Evolutionary conservation across 23 tunicate genomes (phyloP).

Genomic region (Ciona savignyi): DNA sequence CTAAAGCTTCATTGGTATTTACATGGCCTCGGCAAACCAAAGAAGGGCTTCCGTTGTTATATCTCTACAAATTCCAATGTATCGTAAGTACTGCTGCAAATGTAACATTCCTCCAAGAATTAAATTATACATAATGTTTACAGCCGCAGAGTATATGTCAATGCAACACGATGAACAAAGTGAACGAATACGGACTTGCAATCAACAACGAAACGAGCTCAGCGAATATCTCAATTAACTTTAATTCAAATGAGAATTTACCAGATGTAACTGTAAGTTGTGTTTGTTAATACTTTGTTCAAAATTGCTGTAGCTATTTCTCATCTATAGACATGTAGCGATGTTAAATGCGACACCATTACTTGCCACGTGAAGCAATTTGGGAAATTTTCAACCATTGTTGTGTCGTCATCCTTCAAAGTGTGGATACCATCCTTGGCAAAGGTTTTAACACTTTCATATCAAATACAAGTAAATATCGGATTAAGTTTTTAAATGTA

Average conservation of each 20-base stretch:
- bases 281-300: no score
- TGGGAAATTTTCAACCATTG: not conserved
- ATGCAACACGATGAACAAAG: not conserved
- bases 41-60: conserved; percentile 15
- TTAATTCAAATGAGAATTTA: not conserved
- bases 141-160: not conserved
- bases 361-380: not conserved
- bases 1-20: conserved; percentile 9
- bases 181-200: not conserved
- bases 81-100: conserved; percentile 22
- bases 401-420: conserved; percentile 15
- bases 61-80: conserved; percentile 27
- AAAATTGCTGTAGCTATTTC: not conserved
- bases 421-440: conserved; percentile 11
- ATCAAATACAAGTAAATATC: no score
- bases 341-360: conserved; percentile 6
- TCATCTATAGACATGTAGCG: conserved; percentile 5
- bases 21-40: conserved; percentile 31
- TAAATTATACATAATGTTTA: no score
- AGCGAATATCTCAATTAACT: not conserved
- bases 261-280: not conserved
- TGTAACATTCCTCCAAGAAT: no score
- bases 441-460: no score
- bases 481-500: no score
- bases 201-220: not conserved